Evolutionary conservation across 2,888 invertebrate species (phyloP), one percentile per base, ranked within the genome.

Genomic region (Drosophila flavopinicola): DNA sequence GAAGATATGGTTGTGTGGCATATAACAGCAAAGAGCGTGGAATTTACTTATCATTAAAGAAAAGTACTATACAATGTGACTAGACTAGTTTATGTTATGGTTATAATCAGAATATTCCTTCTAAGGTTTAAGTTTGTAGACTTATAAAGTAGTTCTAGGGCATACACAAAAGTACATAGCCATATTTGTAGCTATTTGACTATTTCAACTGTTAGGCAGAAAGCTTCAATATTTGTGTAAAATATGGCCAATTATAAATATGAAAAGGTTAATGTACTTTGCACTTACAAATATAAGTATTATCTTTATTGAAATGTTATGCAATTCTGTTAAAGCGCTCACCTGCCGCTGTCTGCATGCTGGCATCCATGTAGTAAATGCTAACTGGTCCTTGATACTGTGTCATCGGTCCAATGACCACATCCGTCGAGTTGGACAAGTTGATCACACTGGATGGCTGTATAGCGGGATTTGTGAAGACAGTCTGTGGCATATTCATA

Each of bases 371-470:
- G 53, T 91, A 91, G 58, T 92, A 91, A 64, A 93, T 92, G 7
- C 92, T 92, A 4, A 93, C 92, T 10, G 92, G 92, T 25, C 92
- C 92, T 70, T 92, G 92, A 64, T 92, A 92, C 59, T 92, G 92
- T 49, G 92, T 92, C 88, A 92, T 91, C 20, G 92, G 92, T 1
- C 92, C 92, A 51, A 93, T 92, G 20, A 92, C 91, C 38, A 93
- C 92, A 79, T 92, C 92, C 61, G 88, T 91, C 1, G 92, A 92
- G 72, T 92, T 91, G 17, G 92, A 91, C 15, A 92, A 75, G 68
- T 92, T 92, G 20, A 92, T 91, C 35, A 91, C 90, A 70, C 80
- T 91, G 51, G 89, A 87, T 9, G 91, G 90, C 58, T 90, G 90
- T 37, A 89, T 76, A 7, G 87, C 70, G 6, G 90, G 88, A 68